Evolutionary conservation across 2,113 vertebrate species (phyloP).

Genomic region (Galemys pyrenaicus): DNA sequence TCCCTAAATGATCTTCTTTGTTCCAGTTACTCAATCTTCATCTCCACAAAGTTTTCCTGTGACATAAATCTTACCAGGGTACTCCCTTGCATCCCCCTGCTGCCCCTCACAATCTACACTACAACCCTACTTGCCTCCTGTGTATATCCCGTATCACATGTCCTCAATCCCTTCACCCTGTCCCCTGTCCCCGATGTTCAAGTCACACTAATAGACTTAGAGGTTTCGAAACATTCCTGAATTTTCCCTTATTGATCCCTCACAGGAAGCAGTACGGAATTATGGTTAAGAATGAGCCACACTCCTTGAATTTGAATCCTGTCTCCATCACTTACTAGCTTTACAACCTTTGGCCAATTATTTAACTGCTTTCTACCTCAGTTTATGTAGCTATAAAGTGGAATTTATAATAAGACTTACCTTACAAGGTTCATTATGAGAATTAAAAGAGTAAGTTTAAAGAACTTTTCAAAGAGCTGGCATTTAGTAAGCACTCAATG

Average conservation of each 20-base stretch:
- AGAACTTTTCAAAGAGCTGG: not conserved
- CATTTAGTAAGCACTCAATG: not conserved
- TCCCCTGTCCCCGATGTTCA: not conserved
- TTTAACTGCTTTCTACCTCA: not conserved
- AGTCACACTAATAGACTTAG: not conserved
- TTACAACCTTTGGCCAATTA: not conserved
- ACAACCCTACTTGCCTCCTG: fast-evolving
- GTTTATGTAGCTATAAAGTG: not conserved
- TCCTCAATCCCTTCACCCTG: not conserved
- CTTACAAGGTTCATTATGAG: not conserved
- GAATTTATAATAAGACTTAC: not conserved
- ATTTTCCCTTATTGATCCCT: not conserved
- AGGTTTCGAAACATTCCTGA: not conserved
- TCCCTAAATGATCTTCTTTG: not conserved
- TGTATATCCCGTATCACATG: not conserved
- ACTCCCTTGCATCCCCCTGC: not conserved
- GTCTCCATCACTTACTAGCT: not conserved
- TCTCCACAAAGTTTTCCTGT: not conserved
- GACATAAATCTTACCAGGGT: not conserved
- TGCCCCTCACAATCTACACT: not conserved
- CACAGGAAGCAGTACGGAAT: not conserved
- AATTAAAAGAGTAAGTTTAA: conserved; percentile 12
- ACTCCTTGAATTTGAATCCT: not conserved
- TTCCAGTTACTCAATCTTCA: not conserved
- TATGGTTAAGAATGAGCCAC: not conserved